Evolutionary conservation across 2,888 invertebrate species (phyloP), one percentile per base, ranked within the genome.

Genomic region (Adelphocoris suturalis): DNA sequence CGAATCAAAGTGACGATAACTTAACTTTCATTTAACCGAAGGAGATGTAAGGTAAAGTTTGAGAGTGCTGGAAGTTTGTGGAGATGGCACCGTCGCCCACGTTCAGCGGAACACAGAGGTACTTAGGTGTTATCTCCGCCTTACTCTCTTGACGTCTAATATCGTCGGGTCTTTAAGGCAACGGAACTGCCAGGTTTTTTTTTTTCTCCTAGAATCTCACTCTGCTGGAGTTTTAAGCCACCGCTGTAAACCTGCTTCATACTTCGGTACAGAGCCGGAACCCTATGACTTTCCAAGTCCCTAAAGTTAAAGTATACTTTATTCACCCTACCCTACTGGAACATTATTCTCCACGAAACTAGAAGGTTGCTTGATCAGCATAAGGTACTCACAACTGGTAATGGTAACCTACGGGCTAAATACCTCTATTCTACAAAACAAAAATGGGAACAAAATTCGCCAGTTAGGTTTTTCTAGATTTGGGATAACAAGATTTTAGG

Each of bases 121-220:
- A 68, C 23, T 68, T 68, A 68, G 68, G 68, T 68, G 68, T 68
- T 68, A 68, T 68, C 68, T 68, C 27, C 68, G 68, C 68, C 68
- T 68, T 23, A 68, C 68, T 23, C 68, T 23, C 68, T 23, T 9
- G 19, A 68, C 68, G 23, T 68, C 68, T 68, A 68, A 68, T 68
- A 68, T 68, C 68, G 68, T 68, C 23, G 68, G 23, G 68, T 68
- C 68, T 68, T 68, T 68, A 68, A 23, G 27, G 23, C 68, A 68
- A 23, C 57, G 57, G 19, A n/a, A 57, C 57, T n/a, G 57, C n/a
- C n/a, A 57, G 7, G 57, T 13, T 12, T 57, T 57, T 57, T 57
- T n/a, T 57, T n/a, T 5, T n/a, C 37, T 37, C 37, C 7, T n/a
- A 4, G 57, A 57, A 16, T 57, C n/a, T n/a, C 57, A 57, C n/a